Evolutionary conservation across 1,140 invertebrate species (phyloP).

Genomic region (Nixonia krombeini): DNA sequence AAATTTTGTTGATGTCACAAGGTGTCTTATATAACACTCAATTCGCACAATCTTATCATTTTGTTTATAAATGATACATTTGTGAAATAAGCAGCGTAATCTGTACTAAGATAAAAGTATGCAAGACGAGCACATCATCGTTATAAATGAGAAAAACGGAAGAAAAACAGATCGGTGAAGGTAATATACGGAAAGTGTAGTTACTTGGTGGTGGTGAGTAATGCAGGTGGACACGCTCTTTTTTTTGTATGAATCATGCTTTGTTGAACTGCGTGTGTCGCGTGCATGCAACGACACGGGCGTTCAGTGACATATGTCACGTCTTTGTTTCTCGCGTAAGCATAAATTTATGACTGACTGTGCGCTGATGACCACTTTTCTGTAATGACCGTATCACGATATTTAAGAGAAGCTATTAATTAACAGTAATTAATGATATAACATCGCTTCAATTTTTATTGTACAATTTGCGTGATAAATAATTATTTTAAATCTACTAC

Average conservation of each 20-base stretch:
- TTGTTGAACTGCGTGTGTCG: neutral
- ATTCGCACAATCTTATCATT: neutral
- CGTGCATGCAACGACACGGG: neutral
- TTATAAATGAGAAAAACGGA: too few species aligned
- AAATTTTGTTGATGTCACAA: too few species aligned
- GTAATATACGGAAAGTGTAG: neutral
- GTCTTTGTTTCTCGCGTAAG: neutral
- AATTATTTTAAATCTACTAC: too few species aligned
- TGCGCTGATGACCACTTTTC: neutral
- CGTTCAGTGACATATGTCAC: neutral
- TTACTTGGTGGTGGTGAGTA: neutral
- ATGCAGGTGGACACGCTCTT: neutral
- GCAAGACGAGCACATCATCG: too few species aligned
- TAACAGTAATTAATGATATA: too few species aligned
- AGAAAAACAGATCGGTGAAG: too few species aligned
- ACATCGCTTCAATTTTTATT: too few species aligned
- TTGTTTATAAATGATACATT: too few species aligned
- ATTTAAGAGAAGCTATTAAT: too few species aligned
- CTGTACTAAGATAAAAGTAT: neutral
- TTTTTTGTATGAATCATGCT: constrained; percentile 5
- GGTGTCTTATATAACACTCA: too few species aligned
- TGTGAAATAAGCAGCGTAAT: neutral
- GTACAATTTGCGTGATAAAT: too few species aligned
- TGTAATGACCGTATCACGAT: too few species aligned
- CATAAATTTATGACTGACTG: neutral